Base-by-base conservation (phyloP, 1,140 invertebrate species). In the Triops cancriformis region DNA sequence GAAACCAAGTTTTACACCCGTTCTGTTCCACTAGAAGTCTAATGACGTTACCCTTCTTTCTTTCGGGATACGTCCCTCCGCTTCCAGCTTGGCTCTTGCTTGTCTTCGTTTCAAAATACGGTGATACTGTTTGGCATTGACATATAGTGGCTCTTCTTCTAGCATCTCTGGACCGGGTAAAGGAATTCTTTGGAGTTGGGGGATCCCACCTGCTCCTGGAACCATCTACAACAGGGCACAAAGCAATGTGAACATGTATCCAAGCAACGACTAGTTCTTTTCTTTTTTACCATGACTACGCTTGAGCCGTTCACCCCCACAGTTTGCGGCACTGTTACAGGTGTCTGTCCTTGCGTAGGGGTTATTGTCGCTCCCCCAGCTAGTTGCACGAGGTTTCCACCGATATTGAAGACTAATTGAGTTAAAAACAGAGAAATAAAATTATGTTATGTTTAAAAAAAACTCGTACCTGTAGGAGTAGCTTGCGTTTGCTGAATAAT, bases 91-190 rank as follows among this genome's bases (percentile, higher is more conserved):
- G 0, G 95, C 95, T 73, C 96, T 86, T 0, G 95, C 96, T 82
- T 95, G 93, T 76, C 96, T 86, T 79, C 96, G 86, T 83, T 96
- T 96, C 9, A 98, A 86, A 82, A 98, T 98, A 78, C 95, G 88
- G 82, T 95, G 93, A 85, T 98, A 98, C 83, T 99, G 98, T 83
- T 97, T 97, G n/a, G 96, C 96, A 88, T 99, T 99, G 0, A 99
- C 98, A 85, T 98, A 99, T 9, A 99, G 84, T 1, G 96, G 94
- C 82, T 98, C 95, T 84, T 97, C 95, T 85, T 96, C 93, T 18
- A 95, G 87, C 77, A 94, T 87, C 84, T 93, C 93, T 79, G 83
- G 87, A 80, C 80, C 86, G 73, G 88, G 88, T 77, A 89, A 85
- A 78, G 88, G 91, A 76, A 92, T 88, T 81, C 90, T 85, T 83